Conservation (phyloP, 1,140 invertebrate genomes). For the Zaprionus nigranus region DNA sequence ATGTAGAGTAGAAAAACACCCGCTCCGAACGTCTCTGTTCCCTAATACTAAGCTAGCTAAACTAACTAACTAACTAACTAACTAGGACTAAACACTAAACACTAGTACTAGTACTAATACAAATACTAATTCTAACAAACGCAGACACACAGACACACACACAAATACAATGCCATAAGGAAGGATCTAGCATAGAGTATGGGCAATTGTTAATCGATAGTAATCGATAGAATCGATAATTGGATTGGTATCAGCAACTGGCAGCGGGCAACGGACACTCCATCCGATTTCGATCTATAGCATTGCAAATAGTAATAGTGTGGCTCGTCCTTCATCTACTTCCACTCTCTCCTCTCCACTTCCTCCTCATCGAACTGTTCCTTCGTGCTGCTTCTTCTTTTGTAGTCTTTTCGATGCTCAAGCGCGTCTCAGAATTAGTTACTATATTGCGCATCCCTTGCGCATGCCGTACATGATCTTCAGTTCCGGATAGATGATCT, state of each 20-base stretch:
- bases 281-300: constrained; percentile 49
- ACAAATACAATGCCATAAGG: constrained; percentile 50
- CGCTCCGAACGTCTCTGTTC: constrained; percentile 38
- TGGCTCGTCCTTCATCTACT: constrained; percentile 37
- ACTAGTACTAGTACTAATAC: constrained; percentile 1
- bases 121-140: constrained; percentile 30
- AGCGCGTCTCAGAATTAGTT: constrained; percentile 78
- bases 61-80: constrained; percentile 51
- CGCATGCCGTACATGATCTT: constrained; percentile 92
- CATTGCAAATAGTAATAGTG: constrained; percentile 73
- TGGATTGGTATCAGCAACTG: constrained; percentile 14
- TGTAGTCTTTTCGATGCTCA: constrained; percentile 75
- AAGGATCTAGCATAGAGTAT: constrained; percentile 24
- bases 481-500: constrained; percentile 93
- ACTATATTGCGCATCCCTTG: constrained; percentile 93
- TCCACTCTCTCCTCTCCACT: background rate
- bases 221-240: constrained; percentile 14
- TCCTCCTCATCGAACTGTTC: background rate
- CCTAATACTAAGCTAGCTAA: constrained; percentile 63
- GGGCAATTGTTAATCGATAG: constrained; percentile 19
- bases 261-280: constrained; percentile 17
- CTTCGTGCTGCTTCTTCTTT: constrained; percentile 27
- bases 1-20: constrained; percentile 54
- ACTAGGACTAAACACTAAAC: constrained; percentile 15
- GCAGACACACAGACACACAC: constrained; percentile 49